Conservation (phyloP, 2,113 vertebrate genomes). For the Leptocoma aspasia region DNA sequence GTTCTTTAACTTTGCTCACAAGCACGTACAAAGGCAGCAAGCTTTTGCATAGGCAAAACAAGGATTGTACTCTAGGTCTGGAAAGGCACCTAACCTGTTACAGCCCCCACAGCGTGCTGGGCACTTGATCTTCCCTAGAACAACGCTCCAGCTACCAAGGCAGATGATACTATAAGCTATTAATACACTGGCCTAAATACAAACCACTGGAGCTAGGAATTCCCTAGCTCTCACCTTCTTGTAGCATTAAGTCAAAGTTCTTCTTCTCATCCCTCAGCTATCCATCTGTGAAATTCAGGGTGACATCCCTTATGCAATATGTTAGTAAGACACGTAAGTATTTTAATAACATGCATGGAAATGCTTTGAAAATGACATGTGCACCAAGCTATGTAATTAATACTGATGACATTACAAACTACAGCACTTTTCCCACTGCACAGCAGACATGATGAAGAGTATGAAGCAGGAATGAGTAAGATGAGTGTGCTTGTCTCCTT, state of each 20-base stretch:
- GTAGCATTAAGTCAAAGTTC: not conserved
- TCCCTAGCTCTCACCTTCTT: not conserved
- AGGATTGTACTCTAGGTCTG: not conserved
- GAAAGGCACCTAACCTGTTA: not conserved
- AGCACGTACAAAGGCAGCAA: not conserved
- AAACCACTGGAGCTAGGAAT: conserved; percentile 7
- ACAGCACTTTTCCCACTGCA: not conserved
- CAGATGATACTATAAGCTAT: not conserved
- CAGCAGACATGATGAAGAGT: not conserved
- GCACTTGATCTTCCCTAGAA: not conserved
- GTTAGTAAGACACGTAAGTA: not conserved
- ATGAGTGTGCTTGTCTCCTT: not conserved
- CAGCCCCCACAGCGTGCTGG: rapidly evolving
- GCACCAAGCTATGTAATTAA: not conserved
- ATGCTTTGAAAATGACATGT: not conserved
- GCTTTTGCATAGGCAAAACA: not conserved
- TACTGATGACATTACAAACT: not conserved
- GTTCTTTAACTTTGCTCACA: not conserved
- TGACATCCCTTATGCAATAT: not conserved
- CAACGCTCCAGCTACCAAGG: not conserved
- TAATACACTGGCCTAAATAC: conserved; percentile 46
- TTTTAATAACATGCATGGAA: not conserved
- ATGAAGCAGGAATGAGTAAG: not conserved
- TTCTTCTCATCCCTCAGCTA: not conserved
- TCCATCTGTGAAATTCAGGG: not conserved